Evolutionary conservation across 2,113 vertebrate species (phyloP).

Genomic region (Eupsittula cactorum): DNA sequence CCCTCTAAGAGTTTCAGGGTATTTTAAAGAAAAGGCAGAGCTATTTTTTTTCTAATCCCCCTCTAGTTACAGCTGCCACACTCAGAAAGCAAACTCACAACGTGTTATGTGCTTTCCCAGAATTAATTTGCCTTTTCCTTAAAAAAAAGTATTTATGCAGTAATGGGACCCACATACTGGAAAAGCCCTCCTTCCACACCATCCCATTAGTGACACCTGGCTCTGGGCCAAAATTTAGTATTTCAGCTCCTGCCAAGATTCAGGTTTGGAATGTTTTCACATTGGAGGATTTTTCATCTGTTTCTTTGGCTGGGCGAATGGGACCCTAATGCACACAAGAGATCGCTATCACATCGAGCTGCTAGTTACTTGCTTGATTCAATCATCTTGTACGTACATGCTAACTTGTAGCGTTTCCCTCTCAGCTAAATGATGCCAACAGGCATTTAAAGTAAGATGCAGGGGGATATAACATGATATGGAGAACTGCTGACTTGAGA

Average conservation of each 20-base stretch:
- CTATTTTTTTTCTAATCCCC: neutral
- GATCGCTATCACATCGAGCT: neutral
- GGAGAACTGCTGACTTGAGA: neutral
- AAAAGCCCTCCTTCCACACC: conserved; percentile 2
- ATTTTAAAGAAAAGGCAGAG: neutral
- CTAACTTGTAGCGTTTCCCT: neutral
- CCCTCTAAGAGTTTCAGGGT: neutral
- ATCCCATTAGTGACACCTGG: neutral
- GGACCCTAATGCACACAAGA: neutral
- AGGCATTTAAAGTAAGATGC: neutral
- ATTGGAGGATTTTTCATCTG: neutral
- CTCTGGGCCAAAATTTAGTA: neutral
- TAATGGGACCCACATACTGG: neutral
- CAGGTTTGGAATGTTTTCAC: neutral
- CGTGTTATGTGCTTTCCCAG: neutral
- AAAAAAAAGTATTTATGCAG: neutral
- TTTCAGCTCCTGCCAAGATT: conserved; percentile 23
- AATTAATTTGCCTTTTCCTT: neutral
- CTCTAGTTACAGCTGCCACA: neutral
- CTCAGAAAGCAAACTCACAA: neutral
- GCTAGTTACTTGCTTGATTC: neutral
- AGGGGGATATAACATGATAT: neutral
- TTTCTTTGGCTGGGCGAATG: neutral
- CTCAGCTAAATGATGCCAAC: neutral
- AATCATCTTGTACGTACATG: neutral